These are phyloP conservation scores for Leptarthrus brevirostris DNA, from an alignment of 2,888 invertebrate species.

Conservation along the genomic window DNA sequence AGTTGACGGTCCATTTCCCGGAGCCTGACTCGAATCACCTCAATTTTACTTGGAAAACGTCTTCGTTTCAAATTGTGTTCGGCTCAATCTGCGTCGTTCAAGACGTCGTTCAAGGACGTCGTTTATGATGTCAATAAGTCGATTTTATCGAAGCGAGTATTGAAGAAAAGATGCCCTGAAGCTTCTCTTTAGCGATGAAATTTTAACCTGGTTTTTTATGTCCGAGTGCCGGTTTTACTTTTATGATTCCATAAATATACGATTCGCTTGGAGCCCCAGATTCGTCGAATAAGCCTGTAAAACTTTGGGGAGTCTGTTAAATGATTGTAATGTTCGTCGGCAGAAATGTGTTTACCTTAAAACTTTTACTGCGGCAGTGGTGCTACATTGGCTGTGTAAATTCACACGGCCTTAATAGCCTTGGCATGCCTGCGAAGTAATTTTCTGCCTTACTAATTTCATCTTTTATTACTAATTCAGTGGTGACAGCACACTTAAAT, in stretches of 20 bases:
- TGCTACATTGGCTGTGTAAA: background rate
- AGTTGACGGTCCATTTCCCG: constrained; percentile 1
- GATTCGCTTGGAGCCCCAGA: constrained; percentile 27
- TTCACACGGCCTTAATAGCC: constrained; percentile 1
- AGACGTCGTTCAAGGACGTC: constrained; percentile 2
- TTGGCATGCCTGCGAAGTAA: background rate
- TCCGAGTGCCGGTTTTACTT: constrained; percentile 20
- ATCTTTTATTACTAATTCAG: constrained; percentile 24
- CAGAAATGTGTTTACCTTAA: constrained; percentile 4
- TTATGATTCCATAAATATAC: constrained; percentile 42
- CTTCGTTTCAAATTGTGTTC: constrained; percentile 20
- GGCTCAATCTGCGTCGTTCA: constrained; percentile 20
- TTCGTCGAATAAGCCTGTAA: constrained; percentile 18
- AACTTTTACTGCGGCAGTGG: background rate
- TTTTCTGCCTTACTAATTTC: constrained; percentile 32
- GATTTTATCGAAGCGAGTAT: constrained; percentile 33
- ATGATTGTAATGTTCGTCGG: constrained; percentile 24
- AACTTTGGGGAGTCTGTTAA: constrained; percentile 23
- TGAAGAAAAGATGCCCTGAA: constrained; percentile 18
- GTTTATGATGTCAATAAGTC: constrained; percentile 41
- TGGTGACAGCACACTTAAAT: background rate
- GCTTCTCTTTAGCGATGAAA: constrained; percentile 4
- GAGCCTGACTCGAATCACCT: background rate
- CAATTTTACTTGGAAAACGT: constrained; percentile 1
- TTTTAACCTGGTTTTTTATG: constrained; percentile 27